Percentiles rank a stretch among this genome's conserved stretches.
These are phyloP conservation scores for Pontoporia blainvillei DNA, from an alignment of 2,113 vertebrate species.

Conservation along the genomic window DNA sequence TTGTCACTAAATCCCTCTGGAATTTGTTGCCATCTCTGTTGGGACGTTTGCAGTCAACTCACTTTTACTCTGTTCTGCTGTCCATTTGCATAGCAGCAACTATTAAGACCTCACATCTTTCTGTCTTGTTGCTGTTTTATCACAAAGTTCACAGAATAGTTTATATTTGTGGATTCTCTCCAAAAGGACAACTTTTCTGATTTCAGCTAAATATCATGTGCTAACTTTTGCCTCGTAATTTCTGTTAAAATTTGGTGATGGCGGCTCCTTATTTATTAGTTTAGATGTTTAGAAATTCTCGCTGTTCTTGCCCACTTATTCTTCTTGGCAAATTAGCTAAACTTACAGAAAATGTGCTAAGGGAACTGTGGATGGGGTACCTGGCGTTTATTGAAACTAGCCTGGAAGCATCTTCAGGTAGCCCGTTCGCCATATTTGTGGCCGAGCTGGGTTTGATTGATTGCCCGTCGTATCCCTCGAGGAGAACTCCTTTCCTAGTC, in stretches of 20 bases:
- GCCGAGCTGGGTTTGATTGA: slow-evolving; percentile 32
- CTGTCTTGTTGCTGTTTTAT: not conserved
- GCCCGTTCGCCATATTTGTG: not conserved
- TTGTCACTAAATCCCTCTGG: slow-evolving; percentile 14
- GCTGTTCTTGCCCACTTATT: not conserved
- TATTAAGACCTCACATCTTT: not conserved
- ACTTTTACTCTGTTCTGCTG: not conserved
- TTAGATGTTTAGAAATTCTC: not conserved
- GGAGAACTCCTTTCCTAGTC: slow-evolving; percentile 14
- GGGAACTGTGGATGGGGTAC: not conserved
- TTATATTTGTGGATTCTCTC: not conserved
- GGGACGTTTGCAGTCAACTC: not conserved
- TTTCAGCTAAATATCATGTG: not conserved
- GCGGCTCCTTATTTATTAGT: not conserved
- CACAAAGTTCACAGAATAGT: not conserved
- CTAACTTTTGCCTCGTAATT: not conserved
- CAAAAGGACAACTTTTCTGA: not conserved
- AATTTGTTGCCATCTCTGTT: slow-evolving; percentile 32
- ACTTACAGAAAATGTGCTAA: not conserved
- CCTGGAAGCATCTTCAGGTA: not conserved
- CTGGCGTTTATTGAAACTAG: not conserved
- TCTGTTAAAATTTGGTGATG: not conserved
- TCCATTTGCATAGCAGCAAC: not conserved
- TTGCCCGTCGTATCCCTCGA: not conserved
- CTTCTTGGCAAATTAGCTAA: not conserved